These are phyloP conservation scores for Napeogenes sylphis DNA, from an alignment of 2,888 invertebrate genomes.

Conservation along the genomic window DNA sequence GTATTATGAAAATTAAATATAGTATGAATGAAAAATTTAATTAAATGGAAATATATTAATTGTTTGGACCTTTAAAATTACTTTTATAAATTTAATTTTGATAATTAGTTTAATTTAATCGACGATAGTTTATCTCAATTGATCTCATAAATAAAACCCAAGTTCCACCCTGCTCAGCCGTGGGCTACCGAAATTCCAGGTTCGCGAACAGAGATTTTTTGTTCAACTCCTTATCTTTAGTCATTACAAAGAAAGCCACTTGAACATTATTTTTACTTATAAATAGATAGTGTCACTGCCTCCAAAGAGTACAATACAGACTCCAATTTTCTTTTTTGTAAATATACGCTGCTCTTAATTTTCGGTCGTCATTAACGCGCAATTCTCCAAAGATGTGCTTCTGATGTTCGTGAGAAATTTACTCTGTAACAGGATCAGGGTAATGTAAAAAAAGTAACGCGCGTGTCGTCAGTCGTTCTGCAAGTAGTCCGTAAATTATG, in stretches of 20 bases:
- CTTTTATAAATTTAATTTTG: too few relatives aligned
- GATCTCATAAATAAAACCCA: background rate
- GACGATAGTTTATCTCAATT: background rate
- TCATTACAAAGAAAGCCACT: conserved; percentile 40
- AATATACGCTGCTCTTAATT: conserved; percentile 48
- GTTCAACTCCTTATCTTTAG: conserved; percentile 39
- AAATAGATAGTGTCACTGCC: conserved; percentile 17
- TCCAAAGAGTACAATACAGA: conserved; percentile 22
- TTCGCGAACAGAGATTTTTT: conserved; percentile 40
- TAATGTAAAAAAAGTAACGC: conserved; percentile 57
- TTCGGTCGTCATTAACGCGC: conserved; percentile 62
- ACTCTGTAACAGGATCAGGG: conserved; percentile 70
- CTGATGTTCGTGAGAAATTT: conserved; percentile 72
- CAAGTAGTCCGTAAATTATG: conserved; percentile 78
- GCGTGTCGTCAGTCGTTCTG: conserved; percentile 69
- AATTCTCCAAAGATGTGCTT: conserved; percentile 64
- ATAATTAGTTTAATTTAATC: too few relatives aligned
- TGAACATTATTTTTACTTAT: conserved; percentile 15
- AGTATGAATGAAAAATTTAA: too few relatives aligned
- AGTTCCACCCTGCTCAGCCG: conserved; percentile 52
- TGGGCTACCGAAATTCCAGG: conserved; percentile 68
- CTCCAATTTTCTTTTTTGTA: conserved; percentile 43
- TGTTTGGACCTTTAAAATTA: too few relatives aligned
- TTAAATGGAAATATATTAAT: too few relatives aligned
- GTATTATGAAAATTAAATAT: too few relatives aligned